These are phyloP conservation scores for Hydrolagus colliei DNA, from an alignment of 2,797 vertebrate genomes.

Conservation along the genomic window DNA sequence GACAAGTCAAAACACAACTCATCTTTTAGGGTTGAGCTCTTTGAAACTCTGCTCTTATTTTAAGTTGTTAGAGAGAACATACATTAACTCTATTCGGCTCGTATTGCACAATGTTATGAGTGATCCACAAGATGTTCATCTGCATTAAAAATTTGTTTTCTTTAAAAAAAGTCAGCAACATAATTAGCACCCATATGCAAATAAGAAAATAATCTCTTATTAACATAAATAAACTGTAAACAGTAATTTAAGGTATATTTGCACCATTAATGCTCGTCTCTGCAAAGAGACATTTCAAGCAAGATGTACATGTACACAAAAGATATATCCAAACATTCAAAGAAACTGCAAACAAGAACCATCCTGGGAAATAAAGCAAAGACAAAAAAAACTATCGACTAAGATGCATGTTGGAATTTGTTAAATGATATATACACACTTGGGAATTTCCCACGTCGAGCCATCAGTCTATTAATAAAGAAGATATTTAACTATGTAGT, in stretches of 20 bases:
- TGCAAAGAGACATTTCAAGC: neutral
- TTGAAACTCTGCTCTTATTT: neutral
- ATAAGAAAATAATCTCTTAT: conserved; percentile 9
- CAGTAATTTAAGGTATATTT: neutral
- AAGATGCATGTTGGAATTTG: neutral
- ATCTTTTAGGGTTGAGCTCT: neutral
- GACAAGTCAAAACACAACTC: neutral
- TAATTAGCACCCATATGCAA: conserved; percentile 29
- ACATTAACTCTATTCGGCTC: neutral
- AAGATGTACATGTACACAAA: neutral
- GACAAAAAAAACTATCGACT: neutral
- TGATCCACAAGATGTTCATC: conserved; percentile 6
- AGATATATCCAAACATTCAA: neutral
- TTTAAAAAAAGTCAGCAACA: neutral
- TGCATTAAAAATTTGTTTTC: conserved; percentile 22
- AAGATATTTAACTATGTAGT: no score
- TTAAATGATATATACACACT: neutral
- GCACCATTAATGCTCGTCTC: neutral
- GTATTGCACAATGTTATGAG: conserved; percentile 17
- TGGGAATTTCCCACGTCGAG: no score
- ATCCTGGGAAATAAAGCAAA: conserved; percentile 3
- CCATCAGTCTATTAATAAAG: no score
- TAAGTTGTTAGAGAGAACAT: neutral
- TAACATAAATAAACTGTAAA: conserved; percentile 11
- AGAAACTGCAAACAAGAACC: conserved; percentile 15